A percentile compares a stretch with the other conserved stretches of the same genome.
Conservation (phyloP, 2,113 vertebrate species). For the Oncorhynchus keta region DNA sequence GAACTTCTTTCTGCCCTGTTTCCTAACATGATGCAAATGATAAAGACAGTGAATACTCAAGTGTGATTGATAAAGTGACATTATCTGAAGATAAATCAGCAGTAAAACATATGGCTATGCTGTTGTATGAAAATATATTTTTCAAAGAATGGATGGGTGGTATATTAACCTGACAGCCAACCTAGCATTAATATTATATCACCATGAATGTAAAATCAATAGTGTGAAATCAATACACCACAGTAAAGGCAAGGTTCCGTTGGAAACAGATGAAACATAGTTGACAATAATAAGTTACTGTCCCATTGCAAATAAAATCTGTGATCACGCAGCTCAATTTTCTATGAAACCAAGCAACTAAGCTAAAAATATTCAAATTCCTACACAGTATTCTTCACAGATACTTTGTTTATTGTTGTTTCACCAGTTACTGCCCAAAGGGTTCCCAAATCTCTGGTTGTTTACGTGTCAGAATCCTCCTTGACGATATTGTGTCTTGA, state of each 20-base stretch:
- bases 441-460: neutral
- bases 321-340: too few relatives aligned
- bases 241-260: neutral
- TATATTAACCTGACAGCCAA: neutral
- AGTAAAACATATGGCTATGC: neutral
- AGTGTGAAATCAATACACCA: too few relatives aligned
- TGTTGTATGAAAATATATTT: neutral
- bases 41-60: neutral
- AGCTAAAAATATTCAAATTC: too few relatives aligned
- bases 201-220: too few relatives aligned
- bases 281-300: too few relatives aligned
- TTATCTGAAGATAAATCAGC: neutral
- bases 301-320: too few relatives aligned
- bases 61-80: neutral
- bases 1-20: neutral
- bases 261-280: neutral
- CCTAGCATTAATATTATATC: too few relatives aligned
- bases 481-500: conserved; percentile 1
- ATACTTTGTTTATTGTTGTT: neutral
- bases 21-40: neutral
- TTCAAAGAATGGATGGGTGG: neutral
- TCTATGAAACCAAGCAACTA: too few relatives aligned
- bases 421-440: neutral
- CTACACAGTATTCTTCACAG: too few relatives aligned
- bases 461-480: neutral